These are phyloP conservation scores for Trematomus bernacchii DNA, from an alignment of 2,797 vertebrate species.

Conservation along the genomic window DNA sequence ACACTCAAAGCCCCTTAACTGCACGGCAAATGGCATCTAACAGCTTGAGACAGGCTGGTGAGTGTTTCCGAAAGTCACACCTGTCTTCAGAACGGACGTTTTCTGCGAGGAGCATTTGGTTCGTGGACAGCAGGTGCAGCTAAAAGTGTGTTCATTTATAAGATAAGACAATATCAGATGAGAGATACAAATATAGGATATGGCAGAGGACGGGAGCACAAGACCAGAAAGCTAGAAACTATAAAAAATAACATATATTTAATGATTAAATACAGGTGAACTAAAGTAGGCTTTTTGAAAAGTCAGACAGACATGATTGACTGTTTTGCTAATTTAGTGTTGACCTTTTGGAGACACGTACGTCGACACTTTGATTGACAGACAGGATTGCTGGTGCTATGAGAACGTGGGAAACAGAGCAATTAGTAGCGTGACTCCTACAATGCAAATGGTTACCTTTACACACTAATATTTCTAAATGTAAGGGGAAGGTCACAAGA, in stretches of 20 bases:
- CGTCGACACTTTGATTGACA: slow-evolving; percentile 12
- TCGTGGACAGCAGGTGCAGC: slow-evolving; percentile 5
- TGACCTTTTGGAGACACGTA: slow-evolving; percentile 1
- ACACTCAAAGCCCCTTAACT: background rate
- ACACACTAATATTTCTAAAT: background rate
- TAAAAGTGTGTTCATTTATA: slow-evolving; percentile 14
- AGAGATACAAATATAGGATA: slow-evolving; percentile 2
- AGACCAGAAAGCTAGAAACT: background rate
- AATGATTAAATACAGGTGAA: background rate
- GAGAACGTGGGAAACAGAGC: slow-evolving; percentile 28
- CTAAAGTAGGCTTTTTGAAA: too few species aligned
- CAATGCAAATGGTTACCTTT: background rate
- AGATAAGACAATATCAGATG: slow-evolving; percentile 18
- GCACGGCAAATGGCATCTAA: slow-evolving; percentile 5
- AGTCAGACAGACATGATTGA: background rate
- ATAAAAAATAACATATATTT: background rate
- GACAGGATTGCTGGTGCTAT: slow-evolving; percentile 7
- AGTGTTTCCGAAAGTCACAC: slow-evolving; percentile 2
- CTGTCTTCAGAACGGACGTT: background rate
- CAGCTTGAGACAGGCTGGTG: background rate
- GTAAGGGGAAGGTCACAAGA: background rate
- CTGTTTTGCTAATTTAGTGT: background rate
- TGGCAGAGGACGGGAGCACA: background rate
- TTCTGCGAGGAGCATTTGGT: background rate
- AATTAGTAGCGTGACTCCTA: slow-evolving; percentile 25